These are phyloP conservation scores for Rotaria sp. DNA, from an alignment of 2,888 invertebrate species.

Conservation along the genomic window DNA sequence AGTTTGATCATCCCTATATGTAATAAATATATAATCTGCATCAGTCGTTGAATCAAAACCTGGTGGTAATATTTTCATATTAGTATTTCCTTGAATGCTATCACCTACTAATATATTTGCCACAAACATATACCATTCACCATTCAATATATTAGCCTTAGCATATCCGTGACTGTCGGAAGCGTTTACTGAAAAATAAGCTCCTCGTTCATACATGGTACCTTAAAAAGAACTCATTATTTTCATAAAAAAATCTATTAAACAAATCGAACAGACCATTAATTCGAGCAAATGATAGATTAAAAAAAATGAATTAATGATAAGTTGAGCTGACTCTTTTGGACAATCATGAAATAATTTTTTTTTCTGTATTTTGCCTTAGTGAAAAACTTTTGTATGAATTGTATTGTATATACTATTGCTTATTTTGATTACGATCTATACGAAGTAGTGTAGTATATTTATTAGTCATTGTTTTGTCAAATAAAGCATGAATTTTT, in stretches of 20 bases:
- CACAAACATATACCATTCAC: neutral
- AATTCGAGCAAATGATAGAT: neutral
- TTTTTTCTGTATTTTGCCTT: neutral
- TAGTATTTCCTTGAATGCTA: neutral
- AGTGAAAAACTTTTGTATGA: neutral
- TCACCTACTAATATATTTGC: neutral
- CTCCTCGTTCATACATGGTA: neutral
- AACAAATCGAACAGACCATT: neutral
- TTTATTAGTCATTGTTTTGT: no score
- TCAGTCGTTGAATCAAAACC: neutral
- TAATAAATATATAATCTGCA: neutral
- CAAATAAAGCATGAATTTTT: no score
- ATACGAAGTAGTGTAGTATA: no score
- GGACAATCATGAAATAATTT: neutral
- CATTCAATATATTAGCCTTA: no score
- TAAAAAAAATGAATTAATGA: neutral
- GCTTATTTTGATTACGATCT: neutral
- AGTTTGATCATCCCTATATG: constrained; percentile 7
- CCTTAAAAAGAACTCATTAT: neutral
- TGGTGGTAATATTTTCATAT: neutral
- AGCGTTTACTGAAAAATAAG: neutral
- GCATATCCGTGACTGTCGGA: neutral
- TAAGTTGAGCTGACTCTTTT: neutral
- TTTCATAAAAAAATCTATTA: neutral
- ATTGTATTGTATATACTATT: neutral